Base-by-base conservation (phyloP, 2,797 vertebrate genomes). In the Gastrophryne carolinensis region DNA sequence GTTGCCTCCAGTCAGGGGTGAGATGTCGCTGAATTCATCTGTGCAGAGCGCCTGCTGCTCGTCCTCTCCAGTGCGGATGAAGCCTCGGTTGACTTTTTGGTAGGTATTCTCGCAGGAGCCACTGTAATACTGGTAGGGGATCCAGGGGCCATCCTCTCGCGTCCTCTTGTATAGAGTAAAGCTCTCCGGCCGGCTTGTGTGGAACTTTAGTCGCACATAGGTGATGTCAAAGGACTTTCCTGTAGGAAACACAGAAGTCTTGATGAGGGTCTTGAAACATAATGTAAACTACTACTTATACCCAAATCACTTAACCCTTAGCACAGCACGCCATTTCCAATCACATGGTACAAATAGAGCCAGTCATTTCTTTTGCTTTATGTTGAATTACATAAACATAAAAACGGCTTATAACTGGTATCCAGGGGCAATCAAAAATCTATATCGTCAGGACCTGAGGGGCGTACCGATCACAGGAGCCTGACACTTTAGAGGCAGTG, bases 181-280 rank as follows among this genome's bases (percentile, higher is more conserved):
- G 83, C 97, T 99, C 89, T 99, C 97, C 0, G 97, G 97, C 1
- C 97, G 93, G 82, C 97, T 98, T 74, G 97, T 98, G 83, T 99
- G 96, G 83, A 99, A 99, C 89, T 98, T 98, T 3, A 99, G 91
- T 0, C 97, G 94, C 35, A 99, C 95, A 0, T 99, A 98, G 0
- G 97, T 99, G 88, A 99, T 99, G 87, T 98, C 97, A 29, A 99
- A 99, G n/a, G 97, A 80, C 71, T 99, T 99, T 21, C 97, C 97
- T 99, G 74, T 0, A 39, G 2, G 81, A 5, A 81, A 23, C 80
- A 11, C 12, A 26, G 13, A 26, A 24, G n/a, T n/a, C n/a, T n/a
- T n/a, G n/a, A n/a, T 11, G 11, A n/a, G 57, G 35, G 2, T 6
- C 30, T 39, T 21, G n/a, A 21, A 3, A 9, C 17, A 47, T 6